phyloP scores from a whole-genome alignment of 2,888 invertebrate genomes.

The Eupeodes luniger region DNA sequence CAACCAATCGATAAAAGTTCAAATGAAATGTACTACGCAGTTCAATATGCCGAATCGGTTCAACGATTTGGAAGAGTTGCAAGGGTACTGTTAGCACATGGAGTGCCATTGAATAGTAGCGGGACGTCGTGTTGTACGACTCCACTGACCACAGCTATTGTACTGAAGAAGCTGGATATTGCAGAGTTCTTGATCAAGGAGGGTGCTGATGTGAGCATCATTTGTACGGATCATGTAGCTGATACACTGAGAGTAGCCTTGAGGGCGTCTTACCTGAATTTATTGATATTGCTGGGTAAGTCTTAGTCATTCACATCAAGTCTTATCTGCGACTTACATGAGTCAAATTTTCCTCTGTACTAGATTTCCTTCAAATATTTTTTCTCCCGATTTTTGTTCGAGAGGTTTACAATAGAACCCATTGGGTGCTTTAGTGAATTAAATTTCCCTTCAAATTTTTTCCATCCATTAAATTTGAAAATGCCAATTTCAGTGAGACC shows the following conservation, averaged over 20 bases:
- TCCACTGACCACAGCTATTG: conserved; percentile 87
- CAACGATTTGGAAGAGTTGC: conserved; percentile 79
- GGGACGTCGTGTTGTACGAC: conserved; percentile 86
- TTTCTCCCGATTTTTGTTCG: no score
- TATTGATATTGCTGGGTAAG: conserved; percentile 81
- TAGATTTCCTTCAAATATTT: no score
- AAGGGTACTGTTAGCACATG: conserved; percentile 84
- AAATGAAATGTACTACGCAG: conserved; percentile 80
- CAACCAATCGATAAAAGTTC: conserved; percentile 85
- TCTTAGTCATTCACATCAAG: background rate
- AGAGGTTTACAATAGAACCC: no score
- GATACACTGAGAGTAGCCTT: conserved; percentile 79
- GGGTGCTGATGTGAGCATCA: conserved; percentile 81
- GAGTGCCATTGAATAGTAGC: conserved; percentile 86
- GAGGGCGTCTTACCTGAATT: conserved; percentile 77
- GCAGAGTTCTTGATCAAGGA: conserved; percentile 82
- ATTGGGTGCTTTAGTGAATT: no score
- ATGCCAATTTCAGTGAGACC: no score
- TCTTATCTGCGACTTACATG: background rate
- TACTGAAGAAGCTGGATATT: conserved; percentile 80
- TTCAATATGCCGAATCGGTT: conserved; percentile 80
- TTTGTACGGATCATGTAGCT: conserved; percentile 79
- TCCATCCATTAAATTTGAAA: no score
- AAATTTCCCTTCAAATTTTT: no score
- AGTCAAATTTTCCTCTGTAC: no score